phyloP scores from a whole-genome alignment of 1,140 invertebrate species.

The Bacillus rossius region DNA sequence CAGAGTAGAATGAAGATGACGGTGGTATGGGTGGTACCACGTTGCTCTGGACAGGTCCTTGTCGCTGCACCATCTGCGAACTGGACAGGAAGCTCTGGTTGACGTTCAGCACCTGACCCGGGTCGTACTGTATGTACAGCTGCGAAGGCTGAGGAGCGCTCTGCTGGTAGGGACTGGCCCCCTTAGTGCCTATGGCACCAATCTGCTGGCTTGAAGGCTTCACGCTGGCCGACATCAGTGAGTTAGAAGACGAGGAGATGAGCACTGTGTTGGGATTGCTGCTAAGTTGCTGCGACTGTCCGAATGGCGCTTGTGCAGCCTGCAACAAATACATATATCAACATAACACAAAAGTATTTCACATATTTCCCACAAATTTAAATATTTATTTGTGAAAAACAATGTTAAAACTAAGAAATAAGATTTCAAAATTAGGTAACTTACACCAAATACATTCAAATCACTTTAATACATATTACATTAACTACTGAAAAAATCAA shows the following conservation, averaged over 20 bases:
- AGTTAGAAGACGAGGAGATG: slow-evolving; percentile 81
- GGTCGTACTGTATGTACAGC: slow-evolving; percentile 47
- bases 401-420: no score
- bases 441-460: no score
- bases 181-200: slow-evolving; percentile 70
- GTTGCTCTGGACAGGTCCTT: slow-evolving; percentile 39
- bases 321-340: no score
- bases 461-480: no score
- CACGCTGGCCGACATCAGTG: slow-evolving; percentile 83
- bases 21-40: slow-evolving; percentile 47
- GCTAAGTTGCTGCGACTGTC: slow-evolving; percentile 69
- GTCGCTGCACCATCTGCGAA: slow-evolving; percentile 55
- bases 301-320: slow-evolving; percentile 56
- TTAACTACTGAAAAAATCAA: no score
- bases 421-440: no score
- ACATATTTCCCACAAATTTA: no score
- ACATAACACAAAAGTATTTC: no score
- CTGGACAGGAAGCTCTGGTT: slow-evolving; percentile 51
- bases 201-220: slow-evolving; percentile 80
- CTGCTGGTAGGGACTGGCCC: slow-evolving; percentile 33
- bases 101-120: slow-evolving; percentile 45
- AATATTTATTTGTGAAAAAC: no score
- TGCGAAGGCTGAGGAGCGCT: slow-evolving; percentile 46
- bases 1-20: slow-evolving; percentile 51
- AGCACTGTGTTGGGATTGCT: slow-evolving; percentile 83